A percentile compares a stretch with the other conserved stretches of the same genome.
Conservation (phyloP, 1,140 invertebrate genomes). For the Adelges cooleyi region DNA sequence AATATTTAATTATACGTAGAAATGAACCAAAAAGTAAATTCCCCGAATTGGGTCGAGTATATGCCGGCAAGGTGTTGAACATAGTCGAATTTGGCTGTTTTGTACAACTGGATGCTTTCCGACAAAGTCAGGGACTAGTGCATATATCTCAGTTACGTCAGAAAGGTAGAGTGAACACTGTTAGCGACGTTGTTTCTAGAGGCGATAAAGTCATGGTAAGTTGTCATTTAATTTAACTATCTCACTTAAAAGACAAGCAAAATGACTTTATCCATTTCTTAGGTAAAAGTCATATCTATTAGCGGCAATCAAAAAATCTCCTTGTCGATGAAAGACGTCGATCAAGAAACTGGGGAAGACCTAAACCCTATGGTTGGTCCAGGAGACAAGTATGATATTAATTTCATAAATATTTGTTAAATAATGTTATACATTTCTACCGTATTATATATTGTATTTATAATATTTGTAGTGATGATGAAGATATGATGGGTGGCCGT, state of each 20-base stretch:
- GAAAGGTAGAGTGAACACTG: conserved; percentile 88
- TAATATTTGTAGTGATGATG: conserved; percentile 32
- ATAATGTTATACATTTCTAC: not conserved
- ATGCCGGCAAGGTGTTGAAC: conserved; percentile 86
- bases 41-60: conserved; percentile 59
- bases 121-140: conserved; percentile 83
- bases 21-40: conserved; percentile 22
- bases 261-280: conserved; percentile 28
- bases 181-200: conserved; percentile 82
- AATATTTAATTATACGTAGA: conserved; percentile 17
- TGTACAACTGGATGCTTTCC: conserved; percentile 85
- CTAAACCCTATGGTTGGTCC: conserved; percentile 64
- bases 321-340: conserved; percentile 96
- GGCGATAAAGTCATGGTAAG: conserved; percentile 82
- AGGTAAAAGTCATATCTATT: conserved; percentile 77
- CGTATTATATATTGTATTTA: too few relatives aligned
- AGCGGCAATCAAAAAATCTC: conserved; percentile 83
- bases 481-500: conserved; percentile 37
- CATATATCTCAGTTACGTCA: conserved; percentile 91
- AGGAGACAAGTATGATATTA: conserved; percentile 32
- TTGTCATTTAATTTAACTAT: too few relatives aligned
- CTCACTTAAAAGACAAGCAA: too few relatives aligned
- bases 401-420: not conserved
- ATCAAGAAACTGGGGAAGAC: conserved; percentile 88
- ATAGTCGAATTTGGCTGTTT: conserved; percentile 97